Evolutionary conservation across 2,797 vertebrate genomes (phyloP).

Genomic region (Eulemur rubriventer): DNA sequence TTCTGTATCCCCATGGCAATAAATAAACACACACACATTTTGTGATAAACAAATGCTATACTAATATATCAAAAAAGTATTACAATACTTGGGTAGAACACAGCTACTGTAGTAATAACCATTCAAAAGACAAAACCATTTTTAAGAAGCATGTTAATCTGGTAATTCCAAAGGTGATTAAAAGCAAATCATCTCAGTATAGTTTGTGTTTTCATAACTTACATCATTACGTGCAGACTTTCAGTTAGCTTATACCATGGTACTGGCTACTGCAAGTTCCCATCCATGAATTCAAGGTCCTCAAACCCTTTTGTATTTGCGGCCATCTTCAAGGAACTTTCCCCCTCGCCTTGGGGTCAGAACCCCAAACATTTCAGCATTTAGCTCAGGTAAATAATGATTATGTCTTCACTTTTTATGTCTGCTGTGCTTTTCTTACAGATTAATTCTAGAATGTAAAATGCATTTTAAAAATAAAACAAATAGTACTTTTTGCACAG

Average conservation of each 20-base stretch:
- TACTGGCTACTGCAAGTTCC: background rate
- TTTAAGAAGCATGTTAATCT: background rate
- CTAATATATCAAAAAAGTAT: background rate
- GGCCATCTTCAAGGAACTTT: background rate
- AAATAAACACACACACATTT: slow-evolving; percentile 3
- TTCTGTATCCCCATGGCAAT: background rate
- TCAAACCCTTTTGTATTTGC: background rate
- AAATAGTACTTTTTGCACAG: background rate
- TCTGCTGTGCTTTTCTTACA: background rate
- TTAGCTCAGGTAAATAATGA: slow-evolving; percentile 31
- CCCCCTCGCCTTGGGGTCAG: background rate
- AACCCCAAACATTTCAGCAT: background rate
- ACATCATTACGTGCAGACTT: background rate
- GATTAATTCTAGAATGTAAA: slow-evolving; percentile 8
- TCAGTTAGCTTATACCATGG: background rate
- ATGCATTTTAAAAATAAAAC: background rate
- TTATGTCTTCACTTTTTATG: background rate
- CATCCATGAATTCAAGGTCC: background rate
- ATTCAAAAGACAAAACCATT: slow-evolving; percentile 16
- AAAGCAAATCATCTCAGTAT: background rate
- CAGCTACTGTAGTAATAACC: background rate
- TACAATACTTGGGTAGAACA: background rate
- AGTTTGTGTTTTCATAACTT: slow-evolving; percentile 6
- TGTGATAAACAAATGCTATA: background rate
- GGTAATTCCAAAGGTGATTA: background rate